Percentiles rank a stretch among this genome's conserved stretches.
Evolutionary conservation across 2,113 vertebrate species (phyloP).

Genomic region (Phaetusa simplex): DNA sequence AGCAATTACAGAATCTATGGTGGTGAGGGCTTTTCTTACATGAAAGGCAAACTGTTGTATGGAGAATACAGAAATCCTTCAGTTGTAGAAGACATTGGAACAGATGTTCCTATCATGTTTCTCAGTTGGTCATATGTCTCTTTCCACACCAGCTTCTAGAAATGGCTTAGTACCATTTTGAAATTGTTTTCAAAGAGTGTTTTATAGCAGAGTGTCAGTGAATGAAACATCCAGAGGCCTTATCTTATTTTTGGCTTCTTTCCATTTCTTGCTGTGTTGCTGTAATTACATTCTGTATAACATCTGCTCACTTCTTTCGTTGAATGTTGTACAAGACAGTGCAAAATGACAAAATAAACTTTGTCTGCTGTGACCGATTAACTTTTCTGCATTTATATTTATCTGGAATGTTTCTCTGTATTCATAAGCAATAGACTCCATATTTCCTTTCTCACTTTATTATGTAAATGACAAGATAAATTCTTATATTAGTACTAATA

Average conservation of each 20-base stretch:
- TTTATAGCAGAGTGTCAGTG: not conserved
- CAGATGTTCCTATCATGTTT: not conserved
- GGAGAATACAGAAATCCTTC: not conserved
- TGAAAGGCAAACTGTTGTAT: not conserved
- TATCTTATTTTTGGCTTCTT: not conserved
- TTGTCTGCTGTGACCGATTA: not conserved
- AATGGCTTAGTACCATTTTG: not conserved
- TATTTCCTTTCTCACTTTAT: not conserved
- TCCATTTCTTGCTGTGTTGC: not conserved
- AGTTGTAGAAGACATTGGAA: not conserved
- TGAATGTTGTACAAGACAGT: not conserved
- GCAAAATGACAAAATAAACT: conserved; percentile 2
- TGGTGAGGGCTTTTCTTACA: not conserved
- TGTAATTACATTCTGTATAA: not conserved
- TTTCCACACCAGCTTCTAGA: not conserved
- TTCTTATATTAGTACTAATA: not conserved
- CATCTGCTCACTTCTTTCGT: not conserved
- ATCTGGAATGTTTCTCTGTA: not conserved
- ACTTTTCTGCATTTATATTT: not conserved
- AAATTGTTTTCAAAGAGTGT: not conserved
- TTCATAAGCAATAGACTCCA: not conserved
- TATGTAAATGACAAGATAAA: not conserved
- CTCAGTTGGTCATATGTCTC: not conserved
- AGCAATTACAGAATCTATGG: not conserved
- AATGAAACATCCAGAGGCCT: not conserved